phyloP scores from a whole-genome alignment of 2,797 vertebrate genomes.

The Pseudocheirus occidentalis region DNA sequence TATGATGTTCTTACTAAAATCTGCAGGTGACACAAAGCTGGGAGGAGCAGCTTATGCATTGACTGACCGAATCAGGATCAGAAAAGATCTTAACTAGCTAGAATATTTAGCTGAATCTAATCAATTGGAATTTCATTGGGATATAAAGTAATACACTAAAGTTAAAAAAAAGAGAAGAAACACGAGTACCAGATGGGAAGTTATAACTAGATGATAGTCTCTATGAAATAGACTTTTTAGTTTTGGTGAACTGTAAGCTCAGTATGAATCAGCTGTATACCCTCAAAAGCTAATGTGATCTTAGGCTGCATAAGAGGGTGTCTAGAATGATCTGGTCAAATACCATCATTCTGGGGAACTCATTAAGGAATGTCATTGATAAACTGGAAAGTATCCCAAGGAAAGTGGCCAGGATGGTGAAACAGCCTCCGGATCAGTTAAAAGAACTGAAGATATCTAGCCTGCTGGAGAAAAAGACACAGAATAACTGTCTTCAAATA shows the following conservation, averaged over 20 bases:
- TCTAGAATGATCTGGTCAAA: background rate
- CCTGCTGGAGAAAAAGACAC: too few species aligned
- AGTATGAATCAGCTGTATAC: background rate
- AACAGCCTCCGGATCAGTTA: background rate
- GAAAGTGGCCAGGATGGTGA: background rate
- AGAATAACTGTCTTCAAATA: too few species aligned
- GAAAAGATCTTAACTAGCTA: too few species aligned
- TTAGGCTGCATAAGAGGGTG: background rate
- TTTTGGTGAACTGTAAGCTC: background rate
- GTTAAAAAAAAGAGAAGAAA: background rate
- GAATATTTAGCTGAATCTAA: too few species aligned
- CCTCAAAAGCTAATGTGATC: background rate
- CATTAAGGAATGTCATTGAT: background rate
- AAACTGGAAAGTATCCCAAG: too few species aligned
- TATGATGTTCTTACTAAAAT: too few species aligned
- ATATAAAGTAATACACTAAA: too few species aligned
- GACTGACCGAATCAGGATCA: too few species aligned
- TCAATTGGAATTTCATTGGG: too few species aligned
- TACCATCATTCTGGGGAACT: background rate
- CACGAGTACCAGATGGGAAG: background rate
- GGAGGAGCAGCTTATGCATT: too few species aligned
- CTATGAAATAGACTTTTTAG: background rate
- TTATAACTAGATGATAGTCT: background rate
- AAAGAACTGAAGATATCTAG: too few species aligned
- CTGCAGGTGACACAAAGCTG: too few species aligned